Base-by-base conservation (phyloP, 2,797 vertebrate species). In the Acanthurus tractus region DNA sequence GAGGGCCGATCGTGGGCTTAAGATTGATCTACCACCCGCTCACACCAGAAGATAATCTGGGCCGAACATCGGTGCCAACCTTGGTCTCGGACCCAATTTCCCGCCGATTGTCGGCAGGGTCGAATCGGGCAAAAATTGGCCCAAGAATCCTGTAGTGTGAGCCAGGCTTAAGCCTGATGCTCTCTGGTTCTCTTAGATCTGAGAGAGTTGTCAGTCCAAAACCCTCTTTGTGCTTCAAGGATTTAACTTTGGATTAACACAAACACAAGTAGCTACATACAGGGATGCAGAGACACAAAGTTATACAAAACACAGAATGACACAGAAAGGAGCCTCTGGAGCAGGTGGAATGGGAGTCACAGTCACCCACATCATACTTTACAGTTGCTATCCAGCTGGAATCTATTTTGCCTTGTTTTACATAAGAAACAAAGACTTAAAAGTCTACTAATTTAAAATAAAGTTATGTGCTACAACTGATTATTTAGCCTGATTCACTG, bases 211-310 rank as follows among this genome's bases (percentile, higher is more conserved):
- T 78, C 80, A 83, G 70, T 29, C 72, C 72, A 74, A 82, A 82
- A 54, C 63, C 15, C 68, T 56, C 36, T 67, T 81, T 82, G 70
- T 77, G 42, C 61, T 77, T 29, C 45, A 68, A 78, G 84, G 83
- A 83, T 88, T 91, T 86, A 89, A 88, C 71, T 76, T 68, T 69
- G 86, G 89, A 91, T 90, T 88, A 86, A 34, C 74, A 71, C 70
- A 74, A 25, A 25, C 46, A 46, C 25, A 72, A 15, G 11, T 50
- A 68, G 3, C 25, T 29, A 29, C 10, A 48, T 23, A 59, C 2
- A 53, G 15, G 18, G 50, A 38, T n/a, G 11, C 29, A 70, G 17
- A 54, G 40, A 81, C 55, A 58, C n/a, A 61, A 34, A 70, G 40
- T 57, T 44, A 44, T 10, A 66, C 63, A 72, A 20, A 77, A 50